Base-by-base conservation (phyloP, 1,140 invertebrate species). In the Macrocentrus cingulum region DNA sequence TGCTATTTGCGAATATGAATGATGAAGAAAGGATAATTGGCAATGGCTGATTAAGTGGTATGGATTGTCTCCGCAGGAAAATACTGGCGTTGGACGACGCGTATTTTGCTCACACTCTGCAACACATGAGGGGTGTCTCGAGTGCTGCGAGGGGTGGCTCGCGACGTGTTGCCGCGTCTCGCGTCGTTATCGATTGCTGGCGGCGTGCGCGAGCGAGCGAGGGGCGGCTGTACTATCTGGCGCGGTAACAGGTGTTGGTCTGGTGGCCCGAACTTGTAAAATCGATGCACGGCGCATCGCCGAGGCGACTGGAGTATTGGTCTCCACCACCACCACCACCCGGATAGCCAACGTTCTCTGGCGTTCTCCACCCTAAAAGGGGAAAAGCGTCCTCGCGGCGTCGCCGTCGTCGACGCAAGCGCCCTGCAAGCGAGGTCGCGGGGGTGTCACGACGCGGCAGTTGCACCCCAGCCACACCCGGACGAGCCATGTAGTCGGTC, bases 391-490 rank as follows among this genome's bases (percentile, higher is more conserved):
- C 16, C 22, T 42, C 16, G 41, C 41, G 44, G 19, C 23, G 36
- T 18, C 41, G 42, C 25, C 25, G 22, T 56, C 42, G 23, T 18
- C 44, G 23, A 25, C 74, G 74, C 72, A 74, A 61, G 74, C 75
- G 74, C 66, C 61, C 60, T 60, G 60, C 59, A 62, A 51, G 52
- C 56, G 59, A 62, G 63, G 56, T 55, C 45, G 67, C 58, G 56
- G 62, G 64, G 62, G 64, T 58, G 61, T 61, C 67, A 62, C 64
- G 67, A 69, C 65, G 67, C 69, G 68, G 59, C 74, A 79, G 75
- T 79, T 75, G 74, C 72, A 79, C 71, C 70, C 72, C 72, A 79
- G 77, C 77, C 77, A 79, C 77, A 79, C 77, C 77, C 77, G 74
- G 71, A 78, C 74, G 69, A 76, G 74, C 72, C 74, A 79, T 78